A percentile compares a stretch with the other conserved stretches of the same genome.
Conservation (phyloP, 1,140 invertebrate genomes). For the Drosophila quadrilineata region DNA sequence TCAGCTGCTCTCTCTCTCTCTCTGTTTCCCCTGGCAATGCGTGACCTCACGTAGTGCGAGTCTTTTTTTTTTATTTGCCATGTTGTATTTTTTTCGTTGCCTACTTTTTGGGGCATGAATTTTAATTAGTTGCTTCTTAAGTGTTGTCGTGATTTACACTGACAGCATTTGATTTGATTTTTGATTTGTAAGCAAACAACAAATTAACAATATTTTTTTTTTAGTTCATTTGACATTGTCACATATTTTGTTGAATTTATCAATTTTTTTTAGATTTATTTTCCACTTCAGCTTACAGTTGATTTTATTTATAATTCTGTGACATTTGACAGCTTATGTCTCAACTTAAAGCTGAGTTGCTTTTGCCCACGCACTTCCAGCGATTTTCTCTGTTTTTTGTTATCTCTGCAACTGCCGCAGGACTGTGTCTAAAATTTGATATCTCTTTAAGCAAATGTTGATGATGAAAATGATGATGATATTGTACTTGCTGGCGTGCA, state of each 20-base stretch:
- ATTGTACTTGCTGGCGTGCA: slow-evolving; percentile 4
- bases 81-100: slow-evolving; percentile 2
- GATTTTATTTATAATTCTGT: too few species aligned
- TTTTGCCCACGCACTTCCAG: too few species aligned
- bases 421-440: not conserved
- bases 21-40: slow-evolving; percentile 3
- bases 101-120: slow-evolving; percentile 23
- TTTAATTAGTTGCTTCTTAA: slow-evolving; percentile 29
- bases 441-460: slow-evolving; percentile 26
- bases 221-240: too few species aligned
- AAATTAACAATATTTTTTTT: too few species aligned
- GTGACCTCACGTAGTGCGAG: slow-evolving; percentile 27
- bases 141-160: slow-evolving; percentile 12
- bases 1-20: not conserved
- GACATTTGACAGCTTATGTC: too few species aligned
- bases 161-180: slow-evolving; percentile 5
- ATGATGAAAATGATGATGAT: not conserved
- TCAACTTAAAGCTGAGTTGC: too few species aligned
- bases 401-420: not conserved
- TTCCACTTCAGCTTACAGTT: slow-evolving; percentile 1
- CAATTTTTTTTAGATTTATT: too few species aligned
- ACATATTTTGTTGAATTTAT: too few species aligned
- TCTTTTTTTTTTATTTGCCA: slow-evolving; percentile 4
- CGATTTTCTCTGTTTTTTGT: too few species aligned
- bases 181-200: not conserved